These are phyloP conservation scores for Salminus brasiliensis DNA, from an alignment of 2,113 vertebrate genomes.

Conservation along the genomic window DNA sequence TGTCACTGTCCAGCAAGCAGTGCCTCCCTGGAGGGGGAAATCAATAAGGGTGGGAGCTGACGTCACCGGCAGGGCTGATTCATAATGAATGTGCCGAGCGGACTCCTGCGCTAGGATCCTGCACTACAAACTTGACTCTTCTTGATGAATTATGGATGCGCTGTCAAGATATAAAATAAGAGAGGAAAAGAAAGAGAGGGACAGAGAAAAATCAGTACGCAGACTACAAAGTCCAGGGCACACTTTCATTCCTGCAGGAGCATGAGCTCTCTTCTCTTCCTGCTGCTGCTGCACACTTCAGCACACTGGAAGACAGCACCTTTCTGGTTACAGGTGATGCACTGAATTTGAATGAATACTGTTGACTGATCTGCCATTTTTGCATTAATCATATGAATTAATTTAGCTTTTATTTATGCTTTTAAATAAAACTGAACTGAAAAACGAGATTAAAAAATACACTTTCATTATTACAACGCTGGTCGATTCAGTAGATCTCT, in stretches of 20 bases:
- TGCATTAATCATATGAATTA: too few species aligned
- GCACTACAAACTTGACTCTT: conserved; percentile 53
- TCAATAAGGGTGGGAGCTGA: conserved; percentile 50
- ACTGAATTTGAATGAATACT: neutral
- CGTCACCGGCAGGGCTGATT: conserved; percentile 47
- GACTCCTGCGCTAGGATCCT: conserved; percentile 47
- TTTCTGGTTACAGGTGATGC: neutral
- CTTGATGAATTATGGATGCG: conserved; percentile 64
- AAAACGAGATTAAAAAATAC: too few species aligned
- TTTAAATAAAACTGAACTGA: too few species aligned
- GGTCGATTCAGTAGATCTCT: too few species aligned
- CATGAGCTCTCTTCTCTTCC: neutral
- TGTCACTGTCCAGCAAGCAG: conserved; percentile 43
- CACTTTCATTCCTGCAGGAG: conserved; percentile 40
- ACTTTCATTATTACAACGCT: too few species aligned
- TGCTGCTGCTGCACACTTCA: conserved; percentile 19
- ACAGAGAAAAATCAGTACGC: conserved; percentile 38
- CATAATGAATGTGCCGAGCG: conserved; percentile 49
- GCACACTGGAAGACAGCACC: neutral
- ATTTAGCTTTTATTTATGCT: too few species aligned
- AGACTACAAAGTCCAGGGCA: conserved; percentile 47
- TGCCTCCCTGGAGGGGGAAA: conserved; percentile 37
- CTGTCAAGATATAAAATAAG: conserved; percentile 55
- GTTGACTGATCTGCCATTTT: too few species aligned
- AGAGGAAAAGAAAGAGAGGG: conserved; percentile 20